Conservation (phyloP, 2,113 vertebrate genomes). For the Bucco capensis region DNA sequence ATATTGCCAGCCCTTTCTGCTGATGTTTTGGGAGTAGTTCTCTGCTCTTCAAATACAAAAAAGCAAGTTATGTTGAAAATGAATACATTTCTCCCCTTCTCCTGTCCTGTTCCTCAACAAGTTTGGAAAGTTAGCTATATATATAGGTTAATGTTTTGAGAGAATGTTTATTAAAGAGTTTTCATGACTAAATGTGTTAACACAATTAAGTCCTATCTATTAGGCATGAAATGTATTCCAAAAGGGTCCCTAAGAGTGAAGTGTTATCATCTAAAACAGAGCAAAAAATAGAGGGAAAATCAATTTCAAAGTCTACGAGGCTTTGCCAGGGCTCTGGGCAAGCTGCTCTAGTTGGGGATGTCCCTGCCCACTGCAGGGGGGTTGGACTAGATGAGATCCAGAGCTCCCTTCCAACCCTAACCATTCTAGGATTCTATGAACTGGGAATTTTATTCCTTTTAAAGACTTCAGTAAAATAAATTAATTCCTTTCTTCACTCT, state of each 20-base stretch:
- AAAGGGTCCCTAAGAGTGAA: not conserved
- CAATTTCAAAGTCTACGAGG: conserved; percentile 1
- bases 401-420: too few relatives aligned
- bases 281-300: not conserved
- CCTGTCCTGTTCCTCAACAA: not conserved
- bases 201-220: not conserved
- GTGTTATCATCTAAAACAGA: not conserved
- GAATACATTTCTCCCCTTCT: not conserved
- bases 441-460: not conserved
- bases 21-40: not conserved
- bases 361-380: too few relatives aligned
- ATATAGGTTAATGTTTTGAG: not conserved
- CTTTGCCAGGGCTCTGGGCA: too few relatives aligned
- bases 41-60: not conserved
- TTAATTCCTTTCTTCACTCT: not conserved
- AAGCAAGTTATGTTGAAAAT: not conserved
- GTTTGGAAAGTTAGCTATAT: not conserved
- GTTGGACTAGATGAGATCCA: too few relatives aligned
- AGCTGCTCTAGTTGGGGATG: too few relatives aligned
- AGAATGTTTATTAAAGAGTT: not conserved
- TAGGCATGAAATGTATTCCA: not conserved
- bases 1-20: not conserved
- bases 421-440: too few relatives aligned
- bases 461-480: not conserved
- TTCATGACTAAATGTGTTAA: not conserved